Evolutionary conservation across 2,113 vertebrate species (phyloP).

Genomic region (Cathartes aura): DNA sequence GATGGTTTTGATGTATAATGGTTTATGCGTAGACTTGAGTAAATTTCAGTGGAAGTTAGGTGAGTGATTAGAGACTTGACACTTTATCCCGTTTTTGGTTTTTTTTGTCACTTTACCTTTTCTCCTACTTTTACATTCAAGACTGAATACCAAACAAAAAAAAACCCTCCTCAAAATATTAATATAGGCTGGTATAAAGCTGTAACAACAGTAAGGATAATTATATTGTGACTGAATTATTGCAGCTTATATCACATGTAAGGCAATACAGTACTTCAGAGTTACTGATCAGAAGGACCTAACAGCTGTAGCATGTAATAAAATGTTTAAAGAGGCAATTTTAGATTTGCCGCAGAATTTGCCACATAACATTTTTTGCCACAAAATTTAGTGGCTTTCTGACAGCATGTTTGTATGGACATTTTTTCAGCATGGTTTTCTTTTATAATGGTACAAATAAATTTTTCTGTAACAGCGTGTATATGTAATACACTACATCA

Average conservation of each 20-base stretch:
- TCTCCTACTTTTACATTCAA: neutral
- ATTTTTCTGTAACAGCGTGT: neutral
- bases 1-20: neutral
- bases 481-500: fast-evolving
- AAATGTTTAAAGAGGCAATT: neutral
- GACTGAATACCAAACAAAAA: neutral
- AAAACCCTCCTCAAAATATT: neutral
- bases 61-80: neutral
- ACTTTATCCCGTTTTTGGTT: neutral
- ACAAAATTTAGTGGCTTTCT: neutral
- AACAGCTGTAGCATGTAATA: neutral
- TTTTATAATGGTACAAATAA: neutral
- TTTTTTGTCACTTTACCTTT: neutral
- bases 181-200: neutral
- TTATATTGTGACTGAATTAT: neutral
- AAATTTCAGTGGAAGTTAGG: neutral
- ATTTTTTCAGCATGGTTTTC: neutral
- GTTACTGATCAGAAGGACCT: neutral
- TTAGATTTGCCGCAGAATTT: neutral
- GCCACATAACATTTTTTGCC: neutral
- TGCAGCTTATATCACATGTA: neutral
- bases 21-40: neutral
- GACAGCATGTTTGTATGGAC: neutral
- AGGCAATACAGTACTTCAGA: neutral
- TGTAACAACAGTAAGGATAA: neutral